Percentiles rank a stretch among this genome's conserved stretches.
phyloP scores from a whole-genome alignment of 2,113 vertebrate species.

The Megalops atlanticus region DNA sequence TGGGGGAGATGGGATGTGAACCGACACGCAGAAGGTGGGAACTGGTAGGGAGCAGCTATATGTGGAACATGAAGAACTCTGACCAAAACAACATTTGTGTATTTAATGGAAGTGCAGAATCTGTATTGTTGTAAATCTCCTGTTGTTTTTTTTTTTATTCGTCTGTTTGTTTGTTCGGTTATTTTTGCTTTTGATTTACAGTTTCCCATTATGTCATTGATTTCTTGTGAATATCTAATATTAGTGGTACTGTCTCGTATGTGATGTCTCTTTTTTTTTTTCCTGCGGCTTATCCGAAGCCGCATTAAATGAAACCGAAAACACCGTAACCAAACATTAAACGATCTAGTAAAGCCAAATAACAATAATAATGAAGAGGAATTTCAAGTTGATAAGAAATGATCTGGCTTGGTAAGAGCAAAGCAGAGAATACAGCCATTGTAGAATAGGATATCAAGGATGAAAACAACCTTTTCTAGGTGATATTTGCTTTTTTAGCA shows the following conservation, averaged over 20 bases:
- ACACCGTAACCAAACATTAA: slow-evolving; percentile 98
- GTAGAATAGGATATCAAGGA: slow-evolving; percentile 84
- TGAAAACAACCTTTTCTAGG: slow-evolving; percentile 65
- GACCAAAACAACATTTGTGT: slow-evolving; percentile 93
- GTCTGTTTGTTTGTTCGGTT: slow-evolving; percentile 53
- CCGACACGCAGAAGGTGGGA: slow-evolving; percentile 57
- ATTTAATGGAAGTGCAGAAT: slow-evolving; percentile 95
- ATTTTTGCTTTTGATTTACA: slow-evolving; percentile 61
- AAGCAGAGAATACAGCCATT: slow-evolving; percentile 97
- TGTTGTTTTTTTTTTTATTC: slow-evolving; percentile 60
- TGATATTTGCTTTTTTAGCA: slow-evolving; percentile 70
- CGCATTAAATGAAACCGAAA: slow-evolving; percentile 94
- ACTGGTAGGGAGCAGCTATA: slow-evolving; percentile 88
- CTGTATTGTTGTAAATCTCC: slow-evolving; percentile 85
- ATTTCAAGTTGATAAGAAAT: slow-evolving; percentile 97
- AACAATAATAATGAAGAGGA: slow-evolving; percentile 72
- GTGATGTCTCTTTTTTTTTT: slow-evolving; percentile 79
- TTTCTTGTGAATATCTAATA: slow-evolving; percentile 90
- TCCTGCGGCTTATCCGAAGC: slow-evolving; percentile 84
- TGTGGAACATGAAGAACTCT: slow-evolving; percentile 79
- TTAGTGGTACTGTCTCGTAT: slow-evolving; percentile 88
- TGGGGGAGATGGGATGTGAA: slow-evolving; percentile 44
- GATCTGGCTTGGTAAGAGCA: slow-evolving; percentile 94
- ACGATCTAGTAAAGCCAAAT: slow-evolving; percentile 99
- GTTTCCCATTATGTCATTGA: slow-evolving; percentile 63